Base-by-base conservation (phyloP, 1,140 invertebrate genomes). In the Daktulosphaira vitifoliae region DNA sequence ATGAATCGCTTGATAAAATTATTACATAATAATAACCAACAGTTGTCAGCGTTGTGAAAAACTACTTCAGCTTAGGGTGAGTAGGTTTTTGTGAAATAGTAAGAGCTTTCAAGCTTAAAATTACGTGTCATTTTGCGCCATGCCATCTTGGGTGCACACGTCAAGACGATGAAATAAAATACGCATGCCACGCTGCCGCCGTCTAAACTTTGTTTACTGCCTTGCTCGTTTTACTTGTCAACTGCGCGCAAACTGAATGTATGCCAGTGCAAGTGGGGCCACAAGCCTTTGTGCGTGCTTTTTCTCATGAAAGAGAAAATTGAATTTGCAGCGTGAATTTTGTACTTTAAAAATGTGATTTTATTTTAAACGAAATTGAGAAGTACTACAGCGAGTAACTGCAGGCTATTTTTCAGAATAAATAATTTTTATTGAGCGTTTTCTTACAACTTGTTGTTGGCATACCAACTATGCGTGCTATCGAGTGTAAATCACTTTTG, bases 171-270 rank as follows among this genome's bases (percentile, higher is more conserved):
- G 54, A 44, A 59, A 44, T 59, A 59, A 15, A 44, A 59, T 48
- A 33, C 38, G n/a, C n/a, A n/a, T n/a, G n/a, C n/a, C n/a, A 48
- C 9, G 9, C 23, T 23, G 1, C 4, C 16, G 8, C 2, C 25
- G 42, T 62, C 42, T 48, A 20, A 62, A 48, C 56, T 62, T 62
- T 48, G 56, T 62, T 62, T 62, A 48, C 56, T 16, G 42, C 56
- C 23, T 48, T 29, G 23, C 54, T 59, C 54, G 54, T 59, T 59
- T 59, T 44, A 44, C 54, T 42, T 26, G 38, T 56, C 53, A 56
- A 56, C 53, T 56, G 25, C 42, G 38, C 53, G 53, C 42, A 16
- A 15, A 42, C 8, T 15, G 3, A 16, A 15, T 42, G 39, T 42
- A 42, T 42, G 29, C 29, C 29, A 6, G 29, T 33, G 29, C 11